phyloP scores from a whole-genome alignment of 2,797 vertebrate genomes.

The Fistularia commersonii region DNA sequence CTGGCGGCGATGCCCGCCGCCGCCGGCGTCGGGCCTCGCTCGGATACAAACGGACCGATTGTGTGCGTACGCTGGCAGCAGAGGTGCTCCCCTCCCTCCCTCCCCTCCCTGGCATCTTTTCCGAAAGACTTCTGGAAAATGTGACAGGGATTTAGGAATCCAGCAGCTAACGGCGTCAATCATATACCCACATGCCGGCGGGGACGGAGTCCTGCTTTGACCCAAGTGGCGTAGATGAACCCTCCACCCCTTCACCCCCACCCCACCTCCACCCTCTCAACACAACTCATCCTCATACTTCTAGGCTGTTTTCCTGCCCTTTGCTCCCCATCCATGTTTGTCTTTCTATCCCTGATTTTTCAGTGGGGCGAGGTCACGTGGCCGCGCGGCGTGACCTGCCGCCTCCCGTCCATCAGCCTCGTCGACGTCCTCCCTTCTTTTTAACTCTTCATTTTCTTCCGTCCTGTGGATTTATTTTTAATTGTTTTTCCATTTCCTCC shows the following conservation, averaged over 20 bases:
- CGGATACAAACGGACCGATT: slow-evolving; percentile 60
- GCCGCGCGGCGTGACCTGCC: slow-evolving; percentile 23
- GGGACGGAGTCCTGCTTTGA: slow-evolving; percentile 19
- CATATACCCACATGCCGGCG: no score
- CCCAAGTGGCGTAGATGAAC: slow-evolving; percentile 30
- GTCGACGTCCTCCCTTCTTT: slow-evolving; percentile 46
- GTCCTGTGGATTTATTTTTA: slow-evolving; percentile 35
- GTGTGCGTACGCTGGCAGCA: slow-evolving; percentile 55
- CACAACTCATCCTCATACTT: slow-evolving; percentile 29
- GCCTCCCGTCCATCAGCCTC: slow-evolving; percentile 42
- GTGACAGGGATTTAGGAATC: slow-evolving; percentile 24
- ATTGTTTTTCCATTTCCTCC: slow-evolving; percentile 59
- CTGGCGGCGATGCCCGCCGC: slow-evolving; percentile 37
- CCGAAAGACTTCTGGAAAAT: slow-evolving; percentile 42
- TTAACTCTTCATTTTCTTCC: slow-evolving; percentile 53
- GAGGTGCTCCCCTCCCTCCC: slow-evolving; percentile 36
- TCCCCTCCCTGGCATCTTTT: slow-evolving; percentile 43
- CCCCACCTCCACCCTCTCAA: slow-evolving; percentile 28
- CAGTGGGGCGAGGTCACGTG: slow-evolving; percentile 42
- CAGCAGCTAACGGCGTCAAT: not conserved
- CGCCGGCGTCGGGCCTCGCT: slow-evolving; percentile 59
- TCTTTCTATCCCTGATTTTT: slow-evolving; percentile 53
- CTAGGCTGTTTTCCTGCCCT: slow-evolving; percentile 56
- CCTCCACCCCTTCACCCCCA: slow-evolving; percentile 24
- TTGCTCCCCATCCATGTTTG: slow-evolving; percentile 53